Conservation (phyloP, 2,113 vertebrate genomes). For the Protobothrops mucrosquamatus region DNA sequence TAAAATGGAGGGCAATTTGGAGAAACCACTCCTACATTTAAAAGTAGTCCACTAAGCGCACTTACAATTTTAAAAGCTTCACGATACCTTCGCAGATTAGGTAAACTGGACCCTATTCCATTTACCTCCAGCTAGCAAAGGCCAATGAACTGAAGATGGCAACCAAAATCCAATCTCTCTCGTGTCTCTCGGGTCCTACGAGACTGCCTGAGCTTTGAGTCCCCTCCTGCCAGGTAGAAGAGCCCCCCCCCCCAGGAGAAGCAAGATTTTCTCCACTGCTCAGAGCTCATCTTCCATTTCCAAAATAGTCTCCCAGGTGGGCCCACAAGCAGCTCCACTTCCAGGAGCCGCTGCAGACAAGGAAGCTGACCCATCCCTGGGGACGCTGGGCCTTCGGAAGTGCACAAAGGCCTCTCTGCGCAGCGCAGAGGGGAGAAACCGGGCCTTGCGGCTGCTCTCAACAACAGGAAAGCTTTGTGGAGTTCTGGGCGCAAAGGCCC, state of each 20-base stretch:
- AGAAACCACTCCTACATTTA: background rate
- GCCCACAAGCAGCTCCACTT: too few species aligned
- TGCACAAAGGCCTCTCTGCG: background rate
- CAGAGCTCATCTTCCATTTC: background rate
- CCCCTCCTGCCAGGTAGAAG: background rate
- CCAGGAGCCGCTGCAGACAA: background rate
- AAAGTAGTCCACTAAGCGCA: background rate
- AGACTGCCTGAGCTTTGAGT: background rate
- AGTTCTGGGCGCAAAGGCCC: background rate
- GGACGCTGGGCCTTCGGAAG: background rate
- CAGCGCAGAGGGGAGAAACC: background rate
- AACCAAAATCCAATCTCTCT: background rate
- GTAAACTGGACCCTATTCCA: background rate
- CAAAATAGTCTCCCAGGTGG: too few species aligned
- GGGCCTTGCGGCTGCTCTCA: background rate
- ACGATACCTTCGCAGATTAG: background rate
- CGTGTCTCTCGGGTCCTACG: background rate
- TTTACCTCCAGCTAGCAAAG: background rate
- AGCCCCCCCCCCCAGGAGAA: background rate
- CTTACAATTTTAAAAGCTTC: background rate
- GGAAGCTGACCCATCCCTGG: background rate
- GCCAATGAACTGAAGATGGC: background rate
- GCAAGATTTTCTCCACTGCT: background rate
- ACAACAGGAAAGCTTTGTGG: background rate
- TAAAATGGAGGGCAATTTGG: background rate